These are phyloP conservation scores for Dipus sagitta DNA, from an alignment of 2,797 vertebrate genomes.

Conservation along the genomic window DNA sequence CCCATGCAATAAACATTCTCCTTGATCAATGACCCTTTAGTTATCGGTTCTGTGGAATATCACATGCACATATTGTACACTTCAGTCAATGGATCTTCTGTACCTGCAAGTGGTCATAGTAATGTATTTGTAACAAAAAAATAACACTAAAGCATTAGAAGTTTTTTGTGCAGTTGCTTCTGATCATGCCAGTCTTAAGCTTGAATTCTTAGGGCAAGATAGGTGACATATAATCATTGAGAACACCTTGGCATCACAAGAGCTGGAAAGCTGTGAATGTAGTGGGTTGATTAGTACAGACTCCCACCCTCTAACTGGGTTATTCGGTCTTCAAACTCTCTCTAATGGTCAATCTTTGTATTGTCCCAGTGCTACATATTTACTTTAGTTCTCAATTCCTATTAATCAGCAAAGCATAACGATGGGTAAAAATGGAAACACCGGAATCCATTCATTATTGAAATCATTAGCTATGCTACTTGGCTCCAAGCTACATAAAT, in stretches of 20 bases:
- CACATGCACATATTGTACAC: not conserved
- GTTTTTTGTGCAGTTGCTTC: not conserved
- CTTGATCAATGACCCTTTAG: constrained; percentile 46
- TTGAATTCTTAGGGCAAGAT: constrained; percentile 1
- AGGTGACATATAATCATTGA: not conserved
- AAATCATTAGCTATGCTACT: constrained; percentile 48
- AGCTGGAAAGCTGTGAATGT: not conserved
- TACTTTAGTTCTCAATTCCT: constrained; percentile 37
- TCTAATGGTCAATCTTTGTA: not conserved
- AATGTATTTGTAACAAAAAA: constrained; percentile 26
- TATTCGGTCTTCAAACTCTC: not conserved
- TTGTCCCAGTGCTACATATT: not conserved
- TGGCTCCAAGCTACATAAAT: constrained; percentile 2
- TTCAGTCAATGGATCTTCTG: not conserved
- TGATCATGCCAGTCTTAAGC: not conserved
- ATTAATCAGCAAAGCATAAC: constrained; percentile 16
- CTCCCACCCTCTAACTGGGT: not conserved
- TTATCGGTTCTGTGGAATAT: not conserved
- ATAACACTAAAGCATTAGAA: not conserved
- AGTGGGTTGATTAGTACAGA: not conserved
- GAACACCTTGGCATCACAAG: not conserved
- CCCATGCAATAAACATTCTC: constrained; percentile 54
- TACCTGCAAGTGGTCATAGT: not conserved
- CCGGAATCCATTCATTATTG: constrained; percentile 28
- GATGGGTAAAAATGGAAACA: constrained; percentile 11